Evolutionary conservation across 2,888 invertebrate genomes (phyloP).

Genomic region (Quadroppia sp.): DNA sequence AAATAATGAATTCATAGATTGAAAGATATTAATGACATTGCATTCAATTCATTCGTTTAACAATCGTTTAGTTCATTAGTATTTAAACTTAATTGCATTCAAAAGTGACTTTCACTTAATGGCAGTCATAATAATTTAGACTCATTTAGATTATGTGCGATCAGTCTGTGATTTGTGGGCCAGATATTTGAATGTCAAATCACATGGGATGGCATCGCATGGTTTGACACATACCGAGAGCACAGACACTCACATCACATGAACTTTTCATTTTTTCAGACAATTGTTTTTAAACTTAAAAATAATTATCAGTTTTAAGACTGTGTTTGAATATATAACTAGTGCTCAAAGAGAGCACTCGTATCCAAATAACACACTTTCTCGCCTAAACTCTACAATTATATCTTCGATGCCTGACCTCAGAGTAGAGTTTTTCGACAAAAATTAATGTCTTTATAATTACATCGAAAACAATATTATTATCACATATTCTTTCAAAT

Average conservation of each 20-base stretch:
- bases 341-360: not conserved
- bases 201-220: not conserved
- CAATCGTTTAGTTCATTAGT: not conserved
- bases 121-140: conserved; percentile 32
- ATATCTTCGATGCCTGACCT: conserved; percentile 2
- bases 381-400: not conserved
- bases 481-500: conserved; percentile 14
- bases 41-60: not conserved
- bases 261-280: no score
- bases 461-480: conserved; percentile 31
- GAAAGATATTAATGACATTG: not conserved
- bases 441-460: conserved; percentile 36
- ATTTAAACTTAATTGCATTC: conserved; percentile 14
- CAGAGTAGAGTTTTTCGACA: not conserved
- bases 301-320: no score
- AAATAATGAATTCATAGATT: no score
- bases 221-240: no score
- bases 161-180: not conserved
- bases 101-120: not conserved
- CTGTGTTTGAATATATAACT: not conserved
- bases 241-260: no score
- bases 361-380: no score
- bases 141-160: conserved; percentile 32
- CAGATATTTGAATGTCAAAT: conserved; percentile 5
- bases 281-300: no score